Base-by-base conservation (phyloP, 2,888 invertebrate genomes). In the Dichetophora obliterata region DNA sequence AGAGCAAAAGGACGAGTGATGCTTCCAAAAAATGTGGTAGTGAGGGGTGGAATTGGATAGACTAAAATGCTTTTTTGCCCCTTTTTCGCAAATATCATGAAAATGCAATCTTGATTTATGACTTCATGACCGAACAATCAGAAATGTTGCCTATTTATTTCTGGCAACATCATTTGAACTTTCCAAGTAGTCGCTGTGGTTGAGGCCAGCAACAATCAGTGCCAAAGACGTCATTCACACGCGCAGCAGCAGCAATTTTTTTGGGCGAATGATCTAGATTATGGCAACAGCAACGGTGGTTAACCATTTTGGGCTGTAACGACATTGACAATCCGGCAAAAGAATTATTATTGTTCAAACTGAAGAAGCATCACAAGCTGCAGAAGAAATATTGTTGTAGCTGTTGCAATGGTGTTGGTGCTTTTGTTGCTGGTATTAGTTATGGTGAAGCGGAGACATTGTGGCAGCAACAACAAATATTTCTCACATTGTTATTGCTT, bases 21-120 rank as follows among this genome's bases (percentile, higher is more conserved):
- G 50, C 31, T 27, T 2, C 1, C 1, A 22, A 27, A 31, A 43
- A 43, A 43, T 43, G n/a, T n/a, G 34, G 27, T n/a, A n/a, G 50
- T 69, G 16, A 24, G 69, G 14, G 24, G 19, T 4, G 16, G 50
- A 14, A 16, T 50, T 19, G 16, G 27, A 1, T 19, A 69, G 50
- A 65, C 37, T 31, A 54, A 19, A 11, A 63, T 34, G 24, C 22
- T 9, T 9, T 52, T 16, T 14, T 37, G 24, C 48, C 65, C 65
- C 52, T 43, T 43, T 43, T 43, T 31, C 31, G 43, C 73, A 73
- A 72, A 78, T 82, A 83, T 83, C 83, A 78, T 79, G 80, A 77
- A 77, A 81, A 80, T 80, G 79, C 79, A 81, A 83, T 83, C 83
- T 82, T 83, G 83, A 83, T 83, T 83, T 83, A 83, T 83, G 82